phyloP scores from a whole-genome alignment of 2,888 invertebrate species.

The Oxyscelio sp. region DNA sequence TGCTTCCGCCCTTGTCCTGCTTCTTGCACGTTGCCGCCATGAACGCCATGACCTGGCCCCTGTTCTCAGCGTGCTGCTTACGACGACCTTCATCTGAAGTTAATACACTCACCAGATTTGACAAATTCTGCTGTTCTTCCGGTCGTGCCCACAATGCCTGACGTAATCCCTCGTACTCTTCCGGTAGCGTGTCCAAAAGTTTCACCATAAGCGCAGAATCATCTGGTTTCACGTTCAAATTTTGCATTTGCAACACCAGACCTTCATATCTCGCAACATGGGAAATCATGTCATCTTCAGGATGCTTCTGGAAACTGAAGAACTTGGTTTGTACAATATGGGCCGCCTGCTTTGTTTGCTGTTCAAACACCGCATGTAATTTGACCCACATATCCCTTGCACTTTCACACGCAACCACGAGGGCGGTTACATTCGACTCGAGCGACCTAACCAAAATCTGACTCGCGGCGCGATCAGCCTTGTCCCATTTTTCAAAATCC shows the following conservation, averaged over 20 bases:
- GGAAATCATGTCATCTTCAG: constrained; percentile 41
- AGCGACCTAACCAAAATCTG: constrained; percentile 55
- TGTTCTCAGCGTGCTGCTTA: constrained; percentile 20
- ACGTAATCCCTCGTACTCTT: constrained; percentile 53
- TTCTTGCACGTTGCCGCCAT: too few relatives aligned
- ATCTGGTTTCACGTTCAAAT: constrained; percentile 57
- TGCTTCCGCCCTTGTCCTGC: too few relatives aligned
- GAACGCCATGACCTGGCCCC: too few relatives aligned
- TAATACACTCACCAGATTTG: constrained; percentile 28
- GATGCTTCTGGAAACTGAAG: constrained; percentile 38
- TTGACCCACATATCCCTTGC: constrained; percentile 41
- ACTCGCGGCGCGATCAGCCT: constrained; percentile 61
- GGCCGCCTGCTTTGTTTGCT: constrained; percentile 48
- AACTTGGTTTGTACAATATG: constrained; percentile 52
- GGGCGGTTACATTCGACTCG: constrained; percentile 43
- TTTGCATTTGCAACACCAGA: constrained; percentile 47
- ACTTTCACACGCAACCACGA: constrained; percentile 47
- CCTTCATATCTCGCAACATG: constrained; percentile 48
- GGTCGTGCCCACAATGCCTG: constrained; percentile 61
- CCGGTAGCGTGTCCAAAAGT: constrained; percentile 56
- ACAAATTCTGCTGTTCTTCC: constrained; percentile 48
- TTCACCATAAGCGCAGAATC: constrained; percentile 59
- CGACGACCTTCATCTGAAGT: constrained; percentile 51
- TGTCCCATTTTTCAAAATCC: constrained; percentile 43
- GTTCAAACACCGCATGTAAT: constrained; percentile 40